Conservation (phyloP, 2,888 invertebrate species). For the Achlya flavicornis region DNA sequence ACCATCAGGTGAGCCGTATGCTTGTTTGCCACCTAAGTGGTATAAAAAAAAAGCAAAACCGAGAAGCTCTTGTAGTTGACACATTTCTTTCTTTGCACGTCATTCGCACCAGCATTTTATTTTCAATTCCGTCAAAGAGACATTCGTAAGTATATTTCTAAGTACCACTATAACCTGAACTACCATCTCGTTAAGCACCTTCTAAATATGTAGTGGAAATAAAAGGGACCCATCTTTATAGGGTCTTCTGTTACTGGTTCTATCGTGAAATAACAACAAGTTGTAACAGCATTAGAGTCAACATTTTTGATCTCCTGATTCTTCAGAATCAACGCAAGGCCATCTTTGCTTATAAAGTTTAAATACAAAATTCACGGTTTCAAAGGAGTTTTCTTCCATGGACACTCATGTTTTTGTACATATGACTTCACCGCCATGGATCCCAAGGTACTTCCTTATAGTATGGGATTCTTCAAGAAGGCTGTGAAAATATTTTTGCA, state of each 20-base stretch:
- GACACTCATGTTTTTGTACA: too few species aligned
- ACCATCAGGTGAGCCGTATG: too few species aligned
- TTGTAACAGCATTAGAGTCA: neutral
- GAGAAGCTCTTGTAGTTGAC: neutral
- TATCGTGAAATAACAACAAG: neutral
- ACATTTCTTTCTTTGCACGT: neutral
- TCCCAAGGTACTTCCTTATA: too few species aligned
- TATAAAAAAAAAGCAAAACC: too few species aligned
- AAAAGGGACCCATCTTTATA: neutral
- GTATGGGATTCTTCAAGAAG: too few species aligned
- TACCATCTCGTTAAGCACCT: constrained; percentile 3
- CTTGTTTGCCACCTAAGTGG: too few species aligned
- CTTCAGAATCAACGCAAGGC: too few species aligned
- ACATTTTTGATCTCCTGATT: neutral
- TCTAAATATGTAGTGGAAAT: constrained; percentile 6
- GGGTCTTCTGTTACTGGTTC: neutral
- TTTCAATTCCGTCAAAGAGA: constrained; percentile 2
- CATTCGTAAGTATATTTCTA: constrained; percentile 1
- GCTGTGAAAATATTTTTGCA: too few species aligned
- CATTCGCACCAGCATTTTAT: neutral
- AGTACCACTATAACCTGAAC: neutral
- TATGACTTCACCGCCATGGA: too few species aligned
- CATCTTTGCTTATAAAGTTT: too few species aligned
- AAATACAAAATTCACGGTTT: too few species aligned
- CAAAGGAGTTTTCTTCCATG: too few species aligned